Base-by-base conservation (phyloP, 2,113 vertebrate species). In the Podiceps cristatus region DNA sequence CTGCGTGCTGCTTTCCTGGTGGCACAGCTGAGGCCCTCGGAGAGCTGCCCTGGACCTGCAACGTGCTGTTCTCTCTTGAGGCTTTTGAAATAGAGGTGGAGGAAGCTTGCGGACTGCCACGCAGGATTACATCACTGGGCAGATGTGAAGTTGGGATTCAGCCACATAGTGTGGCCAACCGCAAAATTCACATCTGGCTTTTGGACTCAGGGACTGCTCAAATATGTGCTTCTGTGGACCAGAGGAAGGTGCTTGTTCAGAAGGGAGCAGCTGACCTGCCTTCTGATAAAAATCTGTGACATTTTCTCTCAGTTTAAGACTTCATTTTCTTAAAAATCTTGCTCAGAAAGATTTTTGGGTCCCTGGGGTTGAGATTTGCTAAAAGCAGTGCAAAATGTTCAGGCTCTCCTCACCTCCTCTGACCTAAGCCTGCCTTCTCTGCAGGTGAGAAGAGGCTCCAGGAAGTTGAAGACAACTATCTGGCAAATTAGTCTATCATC, bases 91-190 rank as follows among this genome's bases (percentile, higher is more conserved):
- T 58, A 22, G 37, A 77, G 25, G 5, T 53, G 52, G 22, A 84
- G 79, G 35, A 79, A 56, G 31, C 58, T 42, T 67, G 42, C 25
- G 28, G 72, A 76, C 20, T 19, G 9, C 27, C 27, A 4, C 23
- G 23, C 13, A 31, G 42, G 59, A 44, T 29, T 23, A 55, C 27
- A 78, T 47, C 47, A 22, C 19, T 29, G 42, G 35, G 49, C 18
- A 75, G 44, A 24, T 87, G 10, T 37, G 49, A 47, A 45, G 31
- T 0, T 59, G 68, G 29, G 67, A 55, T 77, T 55, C 68, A 83
- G 78, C 67, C 50, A 35, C 9, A 2, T 5, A 25, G 29, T 0
- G 0, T 15, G 17, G 66, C 28, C 33, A n/a, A 14, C 6, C 47
- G 66, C 62, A 88, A 80, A 86, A 56, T 50, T 66, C 31, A 37